Conservation (phyloP, 2,113 vertebrate genomes). For the Zosterops hypoxanthus region DNA sequence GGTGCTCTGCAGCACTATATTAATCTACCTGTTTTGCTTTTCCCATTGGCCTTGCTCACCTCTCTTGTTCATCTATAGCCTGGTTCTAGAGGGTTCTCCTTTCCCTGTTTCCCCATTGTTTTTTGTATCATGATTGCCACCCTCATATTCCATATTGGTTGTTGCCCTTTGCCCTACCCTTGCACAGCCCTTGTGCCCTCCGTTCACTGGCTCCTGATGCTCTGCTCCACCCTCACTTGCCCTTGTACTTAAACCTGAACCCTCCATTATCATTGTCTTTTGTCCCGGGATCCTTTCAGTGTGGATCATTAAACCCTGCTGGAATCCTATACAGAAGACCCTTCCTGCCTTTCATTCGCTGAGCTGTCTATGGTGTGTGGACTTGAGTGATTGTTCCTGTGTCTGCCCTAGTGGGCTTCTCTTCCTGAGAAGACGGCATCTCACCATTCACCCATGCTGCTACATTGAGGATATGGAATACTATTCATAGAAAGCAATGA, state of each 20-base stretch:
- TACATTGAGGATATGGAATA: neutral
- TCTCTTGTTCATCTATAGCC: neutral
- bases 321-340: neutral
- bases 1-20: neutral
- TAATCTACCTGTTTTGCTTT: neutral
- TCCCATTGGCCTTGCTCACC: neutral
- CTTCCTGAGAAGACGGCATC: neutral
- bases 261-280: neutral
- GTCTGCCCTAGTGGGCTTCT: too few species aligned
- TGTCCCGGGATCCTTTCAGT: neutral
- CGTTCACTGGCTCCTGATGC: neutral
- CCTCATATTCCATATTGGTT: neutral
- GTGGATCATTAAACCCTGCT: neutral
- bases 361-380: neutral
- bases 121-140: neutral
- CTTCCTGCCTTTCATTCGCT: neutral
- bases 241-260: neutral
- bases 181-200: neutral
- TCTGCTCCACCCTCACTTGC: neutral
- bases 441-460: neutral
- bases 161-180: neutral
- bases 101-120: neutral
- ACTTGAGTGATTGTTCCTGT: neutral
- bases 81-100: neutral
- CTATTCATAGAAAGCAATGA: neutral